phyloP scores from a whole-genome alignment of 2,113 vertebrate genomes.

The Larimichthys polyactis region DNA sequence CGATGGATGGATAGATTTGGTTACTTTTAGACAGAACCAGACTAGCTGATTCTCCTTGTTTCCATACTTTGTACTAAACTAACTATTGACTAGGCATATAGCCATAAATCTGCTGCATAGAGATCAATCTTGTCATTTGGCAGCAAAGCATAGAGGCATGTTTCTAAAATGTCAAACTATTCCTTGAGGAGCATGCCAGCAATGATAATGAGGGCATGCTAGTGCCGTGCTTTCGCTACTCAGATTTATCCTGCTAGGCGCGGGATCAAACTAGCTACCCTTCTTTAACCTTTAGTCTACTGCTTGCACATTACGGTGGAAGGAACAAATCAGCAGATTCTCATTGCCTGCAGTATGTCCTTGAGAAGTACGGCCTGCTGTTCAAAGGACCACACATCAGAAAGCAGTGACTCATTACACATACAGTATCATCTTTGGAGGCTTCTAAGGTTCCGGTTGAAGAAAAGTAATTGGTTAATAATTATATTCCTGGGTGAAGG shows the following conservation, averaged over 20 bases:
- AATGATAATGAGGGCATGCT: neutral
- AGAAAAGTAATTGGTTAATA: neutral
- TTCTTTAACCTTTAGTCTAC: conserved; percentile 2
- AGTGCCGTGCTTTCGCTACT: neutral
- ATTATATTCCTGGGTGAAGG: conserved; percentile 5
- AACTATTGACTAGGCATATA: neutral
- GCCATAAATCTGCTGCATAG: neutral
- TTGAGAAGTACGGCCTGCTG: neutral
- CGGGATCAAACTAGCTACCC: neutral
- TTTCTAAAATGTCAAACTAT: neutral
- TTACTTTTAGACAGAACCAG: neutral
- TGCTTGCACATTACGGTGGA: neutral
- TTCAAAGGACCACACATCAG: conserved; percentile 37
- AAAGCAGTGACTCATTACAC: neutral
- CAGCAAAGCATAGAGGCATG: neutral
- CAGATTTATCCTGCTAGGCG: neutral
- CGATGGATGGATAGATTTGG: neutral
- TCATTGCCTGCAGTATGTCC: neutral
- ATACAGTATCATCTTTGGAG: conserved; percentile 1
- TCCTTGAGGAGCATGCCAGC: neutral
- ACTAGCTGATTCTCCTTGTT: neutral
- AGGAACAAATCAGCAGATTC: conserved; percentile 16
- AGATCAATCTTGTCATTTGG: neutral
- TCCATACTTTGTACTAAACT: neutral
- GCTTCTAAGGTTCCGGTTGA: conserved; percentile 2